Conservation (phyloP, 2,888 invertebrate species). For the Heteropelma amictum region DNA sequence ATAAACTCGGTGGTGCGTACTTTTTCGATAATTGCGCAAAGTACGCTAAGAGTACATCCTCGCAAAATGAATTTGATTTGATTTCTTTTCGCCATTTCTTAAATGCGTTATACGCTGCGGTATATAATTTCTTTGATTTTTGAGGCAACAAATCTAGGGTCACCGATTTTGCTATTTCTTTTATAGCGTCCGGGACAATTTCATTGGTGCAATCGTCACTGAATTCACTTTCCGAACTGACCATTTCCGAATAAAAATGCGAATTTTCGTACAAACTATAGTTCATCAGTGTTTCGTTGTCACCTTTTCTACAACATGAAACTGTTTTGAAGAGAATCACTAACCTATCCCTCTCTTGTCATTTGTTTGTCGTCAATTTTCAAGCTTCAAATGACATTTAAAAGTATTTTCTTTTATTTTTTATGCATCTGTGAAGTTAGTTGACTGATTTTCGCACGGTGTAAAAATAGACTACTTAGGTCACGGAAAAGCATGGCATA, state of each 20-base stretch:
- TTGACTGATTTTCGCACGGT: too few species aligned
- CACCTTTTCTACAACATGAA: background rate
- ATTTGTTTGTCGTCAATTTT: background rate
- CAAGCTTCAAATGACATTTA: background rate
- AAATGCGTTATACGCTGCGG: background rate
- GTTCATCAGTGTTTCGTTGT: background rate
- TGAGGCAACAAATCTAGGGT: background rate
- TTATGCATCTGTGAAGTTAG: background rate
- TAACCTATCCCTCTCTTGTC: background rate
- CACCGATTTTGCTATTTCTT: background rate
- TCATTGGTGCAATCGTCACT: background rate
- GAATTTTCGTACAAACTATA: background rate
- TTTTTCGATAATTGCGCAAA: slow-evolving; percentile 57
- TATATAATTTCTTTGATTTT: slow-evolving; percentile 18
- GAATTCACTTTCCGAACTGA: background rate
- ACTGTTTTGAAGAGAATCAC: background rate
- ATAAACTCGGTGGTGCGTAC: slow-evolving; percentile 61
- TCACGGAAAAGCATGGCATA: too few species aligned
- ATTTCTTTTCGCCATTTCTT: slow-evolving; percentile 3
- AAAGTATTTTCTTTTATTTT: background rate
- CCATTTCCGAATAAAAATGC: background rate
- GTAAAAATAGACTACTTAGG: too few species aligned
- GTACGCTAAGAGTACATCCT: too few species aligned
- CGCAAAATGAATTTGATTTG: background rate
- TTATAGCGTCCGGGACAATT: background rate